Evolutionary conservation across 2,888 invertebrate genomes (phyloP), one percentile per base, ranked within the genome.

Genomic region (Hemaris fuciformis): DNA sequence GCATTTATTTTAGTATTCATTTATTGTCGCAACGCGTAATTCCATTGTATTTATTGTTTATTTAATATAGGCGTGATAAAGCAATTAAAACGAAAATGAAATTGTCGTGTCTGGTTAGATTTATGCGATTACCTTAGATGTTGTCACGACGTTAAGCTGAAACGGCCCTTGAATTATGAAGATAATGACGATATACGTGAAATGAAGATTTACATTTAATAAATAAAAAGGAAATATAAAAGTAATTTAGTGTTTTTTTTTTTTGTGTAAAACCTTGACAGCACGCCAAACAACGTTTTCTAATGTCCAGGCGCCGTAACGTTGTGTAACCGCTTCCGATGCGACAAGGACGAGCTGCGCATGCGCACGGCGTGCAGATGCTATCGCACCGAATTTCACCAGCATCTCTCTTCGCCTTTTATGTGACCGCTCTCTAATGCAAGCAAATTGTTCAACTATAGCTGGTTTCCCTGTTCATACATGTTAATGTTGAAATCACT

Each of bases 21-120:
- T 60, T 60, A 60, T 60, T 46, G 27, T 23, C 27, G 46, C n/a
- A 58, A 58, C 58, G 59, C 31, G 31, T 53, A 60, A 53, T 41
- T 60, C 60, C 38, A 59, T 60, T 38, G 53, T 41, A 18, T 53
- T 27, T 48, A 20, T 20, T 43, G 59, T 43, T 59, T n/a, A 8
- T 48, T 53, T 53, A 25, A 60, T 53, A 23, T 22, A 13, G 38
- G 23, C 34, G 34, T 48, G 59, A 38, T 34, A 34, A 3, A 31
- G 18, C 18, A 18, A 18, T 53, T 53, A 18, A 31, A 27, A 31
- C 31, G 18, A 53, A 53, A 53, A 48, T 27, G 31, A 25, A 31
- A 53, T 53, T 53, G 18, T 31, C 31, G 20, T 53, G 3, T 31
- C 18, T 27, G 27, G n/a, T 48, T 25, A 10, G 18, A 53, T 53